These are phyloP conservation scores for Euplexia lucipara DNA, from an alignment of 2,888 invertebrate species.

Conservation along the genomic window DNA sequence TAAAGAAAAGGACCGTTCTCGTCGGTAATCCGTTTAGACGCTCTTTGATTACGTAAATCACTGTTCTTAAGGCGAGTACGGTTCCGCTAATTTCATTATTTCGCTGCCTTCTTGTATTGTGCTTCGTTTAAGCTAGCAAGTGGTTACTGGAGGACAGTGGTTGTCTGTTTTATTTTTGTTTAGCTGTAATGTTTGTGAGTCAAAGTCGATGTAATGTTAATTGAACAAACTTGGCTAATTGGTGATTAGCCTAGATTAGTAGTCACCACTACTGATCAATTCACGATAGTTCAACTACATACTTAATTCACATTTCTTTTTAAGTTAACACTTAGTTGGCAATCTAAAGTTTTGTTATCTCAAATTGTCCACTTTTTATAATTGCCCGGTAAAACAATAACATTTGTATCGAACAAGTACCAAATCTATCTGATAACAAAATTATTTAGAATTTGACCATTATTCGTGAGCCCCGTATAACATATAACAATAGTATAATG, in stretches of 20 bases:
- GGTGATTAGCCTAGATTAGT: too few relatives aligned
- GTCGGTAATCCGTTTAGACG: constrained; percentile 74
- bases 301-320: too few relatives aligned
- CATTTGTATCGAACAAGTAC: constrained; percentile 2
- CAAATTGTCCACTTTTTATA: background rate
- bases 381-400: background rate
- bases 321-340: too few relatives aligned
- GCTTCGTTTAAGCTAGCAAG: constrained; percentile 54
- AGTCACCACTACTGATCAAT: too few relatives aligned
- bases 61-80: constrained; percentile 79
- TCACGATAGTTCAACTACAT: too few relatives aligned
- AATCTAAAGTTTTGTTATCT: background rate
- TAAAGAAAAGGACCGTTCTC: constrained; percentile 65
- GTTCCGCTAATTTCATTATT: constrained; percentile 81
- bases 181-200: too few relatives aligned
- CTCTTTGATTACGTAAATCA: constrained; percentile 87
- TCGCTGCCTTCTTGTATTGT: constrained; percentile 60
- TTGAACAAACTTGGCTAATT: too few relatives aligned
- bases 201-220: too few relatives aligned
- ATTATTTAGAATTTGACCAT: constrained; percentile 17
- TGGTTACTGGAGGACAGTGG: constrained; percentile 15
- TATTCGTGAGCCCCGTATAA: constrained; percentile 3
- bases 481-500: constrained; percentile 46
- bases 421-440: constrained; percentile 17
- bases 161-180: background rate